phyloP scores from a whole-genome alignment of 2,797 vertebrate species.

The Sorex maritimensis region DNA sequence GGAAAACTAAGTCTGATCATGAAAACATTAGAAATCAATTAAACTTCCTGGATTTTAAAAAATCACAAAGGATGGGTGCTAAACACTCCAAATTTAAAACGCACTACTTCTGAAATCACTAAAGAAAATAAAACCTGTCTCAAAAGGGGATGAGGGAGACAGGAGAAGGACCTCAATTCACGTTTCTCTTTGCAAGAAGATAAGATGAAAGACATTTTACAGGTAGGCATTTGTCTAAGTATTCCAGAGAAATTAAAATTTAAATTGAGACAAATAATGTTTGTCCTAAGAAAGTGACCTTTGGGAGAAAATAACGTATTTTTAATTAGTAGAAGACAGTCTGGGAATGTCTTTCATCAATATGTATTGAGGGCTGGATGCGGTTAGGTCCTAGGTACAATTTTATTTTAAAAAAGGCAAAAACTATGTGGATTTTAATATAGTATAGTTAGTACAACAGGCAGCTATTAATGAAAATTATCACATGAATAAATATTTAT shows the following conservation, averaged over 20 bases:
- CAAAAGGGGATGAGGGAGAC: not conserved
- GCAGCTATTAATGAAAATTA: constrained; percentile 11
- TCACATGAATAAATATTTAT: not conserved
- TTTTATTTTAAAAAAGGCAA: not conserved
- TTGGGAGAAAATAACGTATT: constrained; percentile 26
- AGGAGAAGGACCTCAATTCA: not conserved
- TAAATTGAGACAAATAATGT: not conserved
- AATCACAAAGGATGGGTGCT: not conserved
- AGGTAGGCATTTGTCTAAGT: constrained; percentile 34
- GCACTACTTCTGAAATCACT: not conserved
- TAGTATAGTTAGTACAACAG: not conserved
- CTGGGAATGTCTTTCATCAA: not conserved
- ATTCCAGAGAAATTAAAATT: constrained; percentile 49
- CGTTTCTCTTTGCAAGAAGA: constrained; percentile 17
- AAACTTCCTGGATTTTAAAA: constrained; percentile 32
- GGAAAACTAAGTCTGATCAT: not conserved
- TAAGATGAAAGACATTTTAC: constrained; percentile 31
- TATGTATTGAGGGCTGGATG: not conserved
- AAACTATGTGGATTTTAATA: not conserved
- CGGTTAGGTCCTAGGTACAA: not conserved
- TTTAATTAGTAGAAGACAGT: not conserved
- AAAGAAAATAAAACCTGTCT: not conserved
- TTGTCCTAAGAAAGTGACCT: not conserved
- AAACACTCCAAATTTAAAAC: not conserved
- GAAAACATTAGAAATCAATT: constrained; percentile 30